These are phyloP conservation scores for Pseudobourletiella spinata DNA, from an alignment of 1,140 invertebrate species.

Conservation along the genomic window DNA sequence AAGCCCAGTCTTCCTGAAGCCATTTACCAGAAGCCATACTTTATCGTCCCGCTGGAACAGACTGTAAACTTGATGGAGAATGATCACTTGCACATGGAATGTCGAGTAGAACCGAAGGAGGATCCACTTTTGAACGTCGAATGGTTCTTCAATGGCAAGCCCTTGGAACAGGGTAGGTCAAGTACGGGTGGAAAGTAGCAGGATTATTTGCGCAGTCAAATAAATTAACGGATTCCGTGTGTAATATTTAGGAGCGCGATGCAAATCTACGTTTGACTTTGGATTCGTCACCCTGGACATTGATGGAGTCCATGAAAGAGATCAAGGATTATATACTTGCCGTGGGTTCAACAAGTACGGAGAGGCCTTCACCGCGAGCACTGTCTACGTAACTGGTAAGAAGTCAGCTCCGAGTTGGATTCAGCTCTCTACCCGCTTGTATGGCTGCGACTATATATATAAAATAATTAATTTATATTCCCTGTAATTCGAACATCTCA, in stretches of 20 bases:
- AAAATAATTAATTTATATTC: slow-evolving; percentile 5
- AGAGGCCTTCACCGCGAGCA: slow-evolving; percentile 84
- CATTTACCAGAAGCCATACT: slow-evolving; percentile 75
- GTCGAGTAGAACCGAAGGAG: slow-evolving; percentile 86
- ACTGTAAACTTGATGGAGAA: slow-evolving; percentile 82
- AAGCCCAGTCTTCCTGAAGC: slow-evolving; percentile 54
- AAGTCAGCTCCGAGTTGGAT: too few relatives aligned
- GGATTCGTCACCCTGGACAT: slow-evolving; percentile 85
- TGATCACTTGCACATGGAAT: slow-evolving; percentile 82
- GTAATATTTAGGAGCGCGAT: slow-evolving; percentile 56
- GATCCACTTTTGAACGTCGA: slow-evolving; percentile 92
- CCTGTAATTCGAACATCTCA: slow-evolving; percentile 29
- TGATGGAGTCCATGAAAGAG: slow-evolving; percentile 79
- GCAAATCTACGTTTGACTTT: slow-evolving; percentile 82
- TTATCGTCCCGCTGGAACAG: slow-evolving; percentile 68
- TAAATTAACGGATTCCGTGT: too few relatives aligned
- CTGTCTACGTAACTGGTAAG: slow-evolving; percentile 61
- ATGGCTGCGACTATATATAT: too few relatives aligned
- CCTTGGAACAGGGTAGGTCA: slow-evolving; percentile 58
- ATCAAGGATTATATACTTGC: slow-evolving; percentile 89
- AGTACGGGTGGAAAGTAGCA: too few relatives aligned
- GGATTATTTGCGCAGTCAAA: too few relatives aligned
- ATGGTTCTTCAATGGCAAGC: slow-evolving; percentile 89
- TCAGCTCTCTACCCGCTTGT: too few relatives aligned
- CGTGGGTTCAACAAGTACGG: slow-evolving; percentile 76